Evolutionary conservation across 1,140 invertebrate genomes (phyloP).

Genomic region (Pseudomyrmex cubaensis): DNA sequence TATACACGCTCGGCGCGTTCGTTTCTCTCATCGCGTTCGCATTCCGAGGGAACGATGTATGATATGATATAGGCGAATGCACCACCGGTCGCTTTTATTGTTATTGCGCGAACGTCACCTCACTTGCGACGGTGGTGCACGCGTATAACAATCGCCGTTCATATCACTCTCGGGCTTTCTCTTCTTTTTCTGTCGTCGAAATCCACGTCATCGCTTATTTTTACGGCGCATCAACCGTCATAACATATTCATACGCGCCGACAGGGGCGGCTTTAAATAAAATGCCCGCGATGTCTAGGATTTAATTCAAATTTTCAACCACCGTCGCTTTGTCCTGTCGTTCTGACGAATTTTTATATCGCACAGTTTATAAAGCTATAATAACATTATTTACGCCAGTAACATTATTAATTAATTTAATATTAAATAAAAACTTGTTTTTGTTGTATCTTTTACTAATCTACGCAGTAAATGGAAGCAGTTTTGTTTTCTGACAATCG

Average conservation of each 20-base stretch:
- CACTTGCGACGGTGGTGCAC: background rate
- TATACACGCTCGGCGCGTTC: conserved; percentile 45
- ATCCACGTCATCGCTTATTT: conserved; percentile 29
- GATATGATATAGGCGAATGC: conserved; percentile 1
- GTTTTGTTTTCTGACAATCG: conserved; percentile 21
- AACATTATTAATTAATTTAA: too few species aligned
- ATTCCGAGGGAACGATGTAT: conserved; percentile 25
- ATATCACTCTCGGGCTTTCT: background rate
- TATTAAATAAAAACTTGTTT: too few species aligned
- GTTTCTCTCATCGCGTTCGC: conserved; percentile 31
- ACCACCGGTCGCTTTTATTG: conserved; percentile 33
- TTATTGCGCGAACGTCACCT: conserved; percentile 36
- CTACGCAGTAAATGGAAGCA: too few species aligned
- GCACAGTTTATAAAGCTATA: too few species aligned
- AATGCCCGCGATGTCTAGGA: background rate
- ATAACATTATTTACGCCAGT: too few species aligned
- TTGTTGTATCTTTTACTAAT: too few species aligned
- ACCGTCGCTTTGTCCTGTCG: too few species aligned
- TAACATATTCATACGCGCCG: conserved; percentile 5
- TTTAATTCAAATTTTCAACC: background rate
- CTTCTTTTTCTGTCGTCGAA: conserved; percentile 8
- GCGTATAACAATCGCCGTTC: conserved; percentile 18
- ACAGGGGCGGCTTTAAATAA: background rate
- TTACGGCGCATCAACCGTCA: conserved; percentile 4
- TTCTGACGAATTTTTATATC: background rate